Evolutionary conservation across 2,113 vertebrate genomes (phyloP).

Genomic region (Spermophilus dauricus): DNA sequence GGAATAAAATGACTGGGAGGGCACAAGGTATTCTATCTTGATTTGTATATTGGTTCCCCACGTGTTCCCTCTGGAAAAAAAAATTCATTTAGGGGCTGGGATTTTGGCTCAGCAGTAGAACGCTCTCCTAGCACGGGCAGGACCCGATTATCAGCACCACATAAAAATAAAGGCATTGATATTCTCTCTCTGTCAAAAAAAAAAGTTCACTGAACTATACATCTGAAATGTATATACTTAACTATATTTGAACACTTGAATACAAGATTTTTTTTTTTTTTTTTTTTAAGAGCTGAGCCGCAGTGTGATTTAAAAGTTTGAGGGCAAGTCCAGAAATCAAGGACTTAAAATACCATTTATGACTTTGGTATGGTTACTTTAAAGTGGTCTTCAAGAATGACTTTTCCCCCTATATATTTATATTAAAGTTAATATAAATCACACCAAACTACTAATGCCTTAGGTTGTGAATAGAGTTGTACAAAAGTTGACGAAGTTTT

Average conservation of each 20-base stretch:
- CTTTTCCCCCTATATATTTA: not conserved
- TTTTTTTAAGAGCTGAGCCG: not conserved
- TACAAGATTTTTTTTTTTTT: too few relatives aligned
- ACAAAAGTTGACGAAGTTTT: not conserved
- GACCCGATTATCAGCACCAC: too few relatives aligned
- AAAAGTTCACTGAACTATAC: not conserved
- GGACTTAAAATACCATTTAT: constrained; percentile 10
- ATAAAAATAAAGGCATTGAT: too few relatives aligned
- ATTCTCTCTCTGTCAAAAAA: not conserved
- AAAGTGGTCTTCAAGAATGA: constrained; percentile 16
- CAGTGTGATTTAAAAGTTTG: constrained; percentile 27
- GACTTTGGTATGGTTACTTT: not conserved
- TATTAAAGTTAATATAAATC: not conserved
- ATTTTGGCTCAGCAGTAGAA: too few relatives aligned
- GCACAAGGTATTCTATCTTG: not conserved
- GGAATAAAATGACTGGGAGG: not conserved
- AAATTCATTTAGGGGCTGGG: too few relatives aligned
- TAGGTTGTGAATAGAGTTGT: not conserved
- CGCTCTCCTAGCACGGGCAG: too few relatives aligned
- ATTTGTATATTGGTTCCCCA: not conserved
- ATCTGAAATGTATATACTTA: not conserved
- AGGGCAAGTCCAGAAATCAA: constrained; percentile 10
- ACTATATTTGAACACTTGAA: not conserved
- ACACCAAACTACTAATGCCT: constrained; percentile 6
- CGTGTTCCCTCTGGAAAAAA: not conserved